Conservation (phyloP, 2,888 invertebrate genomes). For the Aromia moschata region DNA sequence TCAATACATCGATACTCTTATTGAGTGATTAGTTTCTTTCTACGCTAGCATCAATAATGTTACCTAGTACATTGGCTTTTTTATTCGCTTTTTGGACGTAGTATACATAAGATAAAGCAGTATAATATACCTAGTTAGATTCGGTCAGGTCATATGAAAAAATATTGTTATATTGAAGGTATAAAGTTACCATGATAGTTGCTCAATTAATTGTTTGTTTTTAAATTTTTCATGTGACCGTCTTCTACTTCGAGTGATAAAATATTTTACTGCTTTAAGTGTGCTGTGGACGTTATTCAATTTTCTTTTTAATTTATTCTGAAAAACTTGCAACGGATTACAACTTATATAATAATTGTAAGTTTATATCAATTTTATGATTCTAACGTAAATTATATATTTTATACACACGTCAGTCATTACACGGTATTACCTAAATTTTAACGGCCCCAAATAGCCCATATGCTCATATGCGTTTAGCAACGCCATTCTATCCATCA, state of each 20-base stretch:
- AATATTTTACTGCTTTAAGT: conserved; percentile 8
- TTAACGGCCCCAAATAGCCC: no score
- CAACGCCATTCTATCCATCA: neutral
- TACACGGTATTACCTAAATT: no score
- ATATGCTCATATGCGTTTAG: neutral
- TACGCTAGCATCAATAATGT: no score
- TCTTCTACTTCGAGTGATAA: neutral
- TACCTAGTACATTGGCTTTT: no score
- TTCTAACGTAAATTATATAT: no score
- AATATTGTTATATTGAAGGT: neutral
- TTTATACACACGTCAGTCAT: no score
- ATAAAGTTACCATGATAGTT: conserved; percentile 24
- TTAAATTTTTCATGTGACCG: conserved; percentile 1
- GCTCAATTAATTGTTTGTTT: conserved; percentile 23
- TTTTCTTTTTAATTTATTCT: conserved; percentile 10
- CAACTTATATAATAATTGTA: conserved; percentile 1
- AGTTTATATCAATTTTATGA: no score
- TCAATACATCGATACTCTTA: no score
- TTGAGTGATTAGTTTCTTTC: no score
- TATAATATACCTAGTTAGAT: neutral
- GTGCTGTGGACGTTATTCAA: neutral
- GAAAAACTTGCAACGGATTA: conserved; percentile 8
- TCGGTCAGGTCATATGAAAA: neutral
- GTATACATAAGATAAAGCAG: neutral
- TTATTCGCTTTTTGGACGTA: no score